Percentiles rank a stretch among this genome's conserved stretches.
Evolutionary conservation across 2,113 vertebrate genomes (phyloP).

Genomic region (Hystrix brachyura): DNA sequence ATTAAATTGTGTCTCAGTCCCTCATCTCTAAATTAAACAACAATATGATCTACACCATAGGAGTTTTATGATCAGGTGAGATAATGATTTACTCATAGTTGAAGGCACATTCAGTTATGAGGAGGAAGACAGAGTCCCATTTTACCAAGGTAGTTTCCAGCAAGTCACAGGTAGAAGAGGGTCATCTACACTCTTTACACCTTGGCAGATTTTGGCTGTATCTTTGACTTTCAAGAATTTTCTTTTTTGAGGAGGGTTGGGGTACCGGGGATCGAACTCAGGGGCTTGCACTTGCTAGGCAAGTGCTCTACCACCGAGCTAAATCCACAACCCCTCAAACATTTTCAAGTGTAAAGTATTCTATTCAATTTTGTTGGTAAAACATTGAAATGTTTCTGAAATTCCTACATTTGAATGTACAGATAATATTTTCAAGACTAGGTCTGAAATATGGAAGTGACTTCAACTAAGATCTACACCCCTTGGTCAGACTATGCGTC

Average conservation of each 20-base stretch:
- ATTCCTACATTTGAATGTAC: not conserved
- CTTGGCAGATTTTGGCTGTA: not conserved
- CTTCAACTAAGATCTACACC: not conserved
- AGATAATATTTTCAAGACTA: not conserved
- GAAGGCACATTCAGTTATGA: not conserved
- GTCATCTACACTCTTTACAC: not conserved
- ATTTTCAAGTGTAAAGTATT: not conserved
- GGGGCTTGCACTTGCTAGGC: too few species aligned
- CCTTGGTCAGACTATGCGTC: not conserved
- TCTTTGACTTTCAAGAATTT: not conserved
- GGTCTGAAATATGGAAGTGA: not conserved
- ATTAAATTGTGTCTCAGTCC: not conserved
- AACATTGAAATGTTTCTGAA: not conserved
- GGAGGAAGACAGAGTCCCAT: not conserved
- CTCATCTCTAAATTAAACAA: constrained; percentile 2
- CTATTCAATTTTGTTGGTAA: not conserved
- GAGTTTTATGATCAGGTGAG: not conserved
- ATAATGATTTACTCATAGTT: not conserved
- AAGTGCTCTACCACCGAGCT: too few species aligned
- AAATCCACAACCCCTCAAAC: too few species aligned
- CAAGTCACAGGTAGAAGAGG: not conserved
- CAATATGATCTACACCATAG: not conserved
- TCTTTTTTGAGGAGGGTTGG: not conserved
- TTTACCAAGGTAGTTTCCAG: not conserved
- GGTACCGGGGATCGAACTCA: too few species aligned